Conservation (phyloP, 2,888 invertebrate species). For the Caradrina kadenii region DNA sequence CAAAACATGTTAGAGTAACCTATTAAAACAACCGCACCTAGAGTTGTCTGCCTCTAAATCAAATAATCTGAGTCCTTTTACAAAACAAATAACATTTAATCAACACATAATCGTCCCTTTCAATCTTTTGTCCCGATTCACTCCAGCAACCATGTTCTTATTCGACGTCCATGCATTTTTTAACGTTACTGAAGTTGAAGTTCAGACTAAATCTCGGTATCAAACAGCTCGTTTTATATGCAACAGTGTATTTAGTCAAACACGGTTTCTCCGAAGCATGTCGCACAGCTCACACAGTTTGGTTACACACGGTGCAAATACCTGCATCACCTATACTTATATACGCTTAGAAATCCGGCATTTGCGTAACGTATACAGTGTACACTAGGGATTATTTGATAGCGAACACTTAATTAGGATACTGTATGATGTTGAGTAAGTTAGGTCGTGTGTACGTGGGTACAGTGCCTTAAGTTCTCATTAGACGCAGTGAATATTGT, state of each 20-base stretch:
- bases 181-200: neutral
- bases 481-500: conserved; percentile 13
- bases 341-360: conserved; percentile 5
- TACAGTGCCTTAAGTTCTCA: neutral
- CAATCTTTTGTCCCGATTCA: too few species aligned
- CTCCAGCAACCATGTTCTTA: neutral
- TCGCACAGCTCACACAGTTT: neutral
- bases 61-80: too few species aligned
- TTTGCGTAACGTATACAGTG: conserved; percentile 27
- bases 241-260: neutral
- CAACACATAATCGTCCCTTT: too few species aligned
- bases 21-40: too few species aligned
- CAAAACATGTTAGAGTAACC: too few species aligned
- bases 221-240: neutral
- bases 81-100: too few species aligned
- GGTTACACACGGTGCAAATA: neutral
- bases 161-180: neutral
- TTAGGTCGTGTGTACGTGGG: neutral
- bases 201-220: neutral
- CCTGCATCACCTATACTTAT: conserved; percentile 14
- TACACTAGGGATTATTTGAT: conserved; percentile 49
- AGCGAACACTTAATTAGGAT: conserved; percentile 47
- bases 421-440: conserved; percentile 21
- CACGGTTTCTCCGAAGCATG: neutral
- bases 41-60: too few species aligned